Conservation (phyloP, 2,113 vertebrate species). For the Pithys albifrons region DNA sequence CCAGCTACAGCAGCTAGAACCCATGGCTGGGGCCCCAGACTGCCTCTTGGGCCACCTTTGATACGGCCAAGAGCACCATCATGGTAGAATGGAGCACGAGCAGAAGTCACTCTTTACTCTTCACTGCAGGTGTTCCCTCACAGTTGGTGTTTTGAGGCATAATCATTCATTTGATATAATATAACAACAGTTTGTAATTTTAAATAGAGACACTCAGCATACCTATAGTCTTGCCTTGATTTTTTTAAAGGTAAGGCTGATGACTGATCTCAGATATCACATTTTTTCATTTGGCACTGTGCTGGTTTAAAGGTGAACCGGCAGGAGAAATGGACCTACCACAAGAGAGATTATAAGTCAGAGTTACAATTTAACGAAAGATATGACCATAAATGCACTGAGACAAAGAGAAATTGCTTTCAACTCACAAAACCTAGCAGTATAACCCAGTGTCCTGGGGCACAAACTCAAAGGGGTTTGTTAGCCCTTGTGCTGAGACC, state of each 20-base stretch:
- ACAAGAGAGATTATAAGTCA: too few species aligned
- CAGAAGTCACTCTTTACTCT: not conserved
- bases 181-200: not conserved
- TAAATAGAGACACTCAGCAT: not conserved
- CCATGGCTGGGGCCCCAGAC: not conserved
- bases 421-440: too few species aligned
- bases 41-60: not conserved
- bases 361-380: too few species aligned
- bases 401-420: too few species aligned
- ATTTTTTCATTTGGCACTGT: not conserved
- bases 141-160: not conserved
- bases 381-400: too few species aligned
- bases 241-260: not conserved
- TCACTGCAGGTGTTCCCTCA: not conserved
- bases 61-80: not conserved
- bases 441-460: too few species aligned
- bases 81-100: accelerated
- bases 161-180: not conserved
- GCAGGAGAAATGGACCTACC: too few species aligned
- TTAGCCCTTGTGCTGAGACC: too few species aligned
- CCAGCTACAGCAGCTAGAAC: not conserved
- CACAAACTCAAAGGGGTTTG: too few species aligned
- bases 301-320: too few species aligned
- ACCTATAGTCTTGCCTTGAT: not conserved
- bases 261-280: not conserved